Percentiles rank a stretch among this genome's conserved stretches.
Evolutionary conservation across 2,888 invertebrate genomes (phyloP).

Genomic region (Mactromeris polynyma): DNA sequence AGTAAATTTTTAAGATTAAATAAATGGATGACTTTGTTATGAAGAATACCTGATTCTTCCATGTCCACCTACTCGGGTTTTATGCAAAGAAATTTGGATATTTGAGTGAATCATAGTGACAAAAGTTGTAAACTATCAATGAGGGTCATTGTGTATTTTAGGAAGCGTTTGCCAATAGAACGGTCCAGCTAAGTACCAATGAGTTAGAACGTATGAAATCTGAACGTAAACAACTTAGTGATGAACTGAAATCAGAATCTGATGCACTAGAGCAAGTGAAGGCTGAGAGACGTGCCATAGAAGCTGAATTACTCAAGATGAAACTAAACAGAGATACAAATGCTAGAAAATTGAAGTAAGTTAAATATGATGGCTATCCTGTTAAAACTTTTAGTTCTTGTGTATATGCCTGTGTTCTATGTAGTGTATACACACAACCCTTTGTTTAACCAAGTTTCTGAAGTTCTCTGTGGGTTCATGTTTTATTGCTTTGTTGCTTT

Average conservation of each 20-base stretch:
- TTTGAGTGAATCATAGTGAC: too few relatives aligned
- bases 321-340: constrained; percentile 81
- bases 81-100: too few relatives aligned
- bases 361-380: background rate
- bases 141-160: constrained; percentile 40
- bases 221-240: constrained; percentile 80
- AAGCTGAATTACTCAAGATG: constrained; percentile 81
- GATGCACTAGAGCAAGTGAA: constrained; percentile 80
- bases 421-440: too few relatives aligned
- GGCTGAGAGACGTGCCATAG: constrained; percentile 79
- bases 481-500: too few relatives aligned
- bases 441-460: too few relatives aligned
- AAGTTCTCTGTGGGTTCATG: too few relatives aligned
- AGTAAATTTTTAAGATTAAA: too few relatives aligned
- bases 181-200: constrained; percentile 71
- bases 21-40: too few relatives aligned
- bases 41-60: too few relatives aligned
- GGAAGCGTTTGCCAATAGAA: constrained; percentile 78
- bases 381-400: too few relatives aligned
- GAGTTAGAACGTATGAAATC: constrained; percentile 83
- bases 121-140: too few relatives aligned
- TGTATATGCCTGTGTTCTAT: background rate
- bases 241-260: constrained; percentile 78
- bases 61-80: too few relatives aligned
- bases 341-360: constrained; percentile 79